phyloP scores from a whole-genome alignment of 2,888 invertebrate genomes.

The Drosophila stalkeri region DNA sequence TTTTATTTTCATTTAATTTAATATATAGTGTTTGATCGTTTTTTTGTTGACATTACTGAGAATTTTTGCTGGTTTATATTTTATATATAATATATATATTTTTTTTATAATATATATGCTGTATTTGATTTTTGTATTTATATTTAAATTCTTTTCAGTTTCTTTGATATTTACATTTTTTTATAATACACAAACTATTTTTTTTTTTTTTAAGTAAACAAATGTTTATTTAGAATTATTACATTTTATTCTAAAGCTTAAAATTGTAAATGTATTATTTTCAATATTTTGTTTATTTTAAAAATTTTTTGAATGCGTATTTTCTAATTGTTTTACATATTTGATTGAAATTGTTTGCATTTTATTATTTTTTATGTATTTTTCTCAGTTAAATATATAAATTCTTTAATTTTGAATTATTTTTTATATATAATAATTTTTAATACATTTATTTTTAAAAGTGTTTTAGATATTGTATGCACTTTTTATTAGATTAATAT shows the following conservation, averaged over 20 bases:
- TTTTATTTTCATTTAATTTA: conserved; percentile 1
- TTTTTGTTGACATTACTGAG: neutral
- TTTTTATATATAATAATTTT: neutral
- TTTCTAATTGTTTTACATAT: neutral
- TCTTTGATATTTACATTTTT: neutral
- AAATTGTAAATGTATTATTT: neutral
- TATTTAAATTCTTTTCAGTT: neutral
- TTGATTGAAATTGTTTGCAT: neutral
- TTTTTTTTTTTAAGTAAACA: too few relatives aligned
- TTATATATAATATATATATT: neutral
- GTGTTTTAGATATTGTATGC: neutral
- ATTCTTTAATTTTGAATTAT: neutral
- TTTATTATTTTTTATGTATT: neutral
- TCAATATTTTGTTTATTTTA: too few relatives aligned
- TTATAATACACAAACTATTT: too few relatives aligned
- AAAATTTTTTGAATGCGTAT: neutral
- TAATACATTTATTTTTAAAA: neutral
- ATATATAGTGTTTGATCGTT: neutral
- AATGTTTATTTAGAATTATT: neutral
- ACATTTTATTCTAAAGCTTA: neutral
- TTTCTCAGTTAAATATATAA: neutral
- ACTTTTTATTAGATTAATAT: neutral
- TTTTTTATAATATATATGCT: neutral
- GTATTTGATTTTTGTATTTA: neutral
- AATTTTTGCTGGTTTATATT: neutral